These are phyloP conservation scores for Melanostigma gelatinosum DNA, from an alignment of 2,113 vertebrate species.

Conservation along the genomic window DNA sequence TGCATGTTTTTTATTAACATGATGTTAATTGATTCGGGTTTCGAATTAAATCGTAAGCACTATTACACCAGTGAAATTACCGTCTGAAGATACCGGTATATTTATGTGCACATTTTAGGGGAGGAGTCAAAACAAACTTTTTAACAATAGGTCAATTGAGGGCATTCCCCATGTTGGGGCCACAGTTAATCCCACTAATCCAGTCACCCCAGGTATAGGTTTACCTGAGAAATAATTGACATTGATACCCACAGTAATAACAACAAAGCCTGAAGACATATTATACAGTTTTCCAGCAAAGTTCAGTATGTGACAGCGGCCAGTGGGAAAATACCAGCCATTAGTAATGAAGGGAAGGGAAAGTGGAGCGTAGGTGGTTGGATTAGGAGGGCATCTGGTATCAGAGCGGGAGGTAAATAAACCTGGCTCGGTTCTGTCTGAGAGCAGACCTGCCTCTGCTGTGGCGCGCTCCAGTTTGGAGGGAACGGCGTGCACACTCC, in stretches of 20 bases:
- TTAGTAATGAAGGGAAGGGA: slow-evolving; percentile 36
- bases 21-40: neutral
- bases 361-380: slow-evolving; percentile 46
- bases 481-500: slow-evolving; percentile 66
- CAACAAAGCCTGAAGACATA: neutral
- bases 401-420: slow-evolving; percentile 60
- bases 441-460: slow-evolving; percentile 58
- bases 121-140: neutral
- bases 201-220: neutral
- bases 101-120: neutral
- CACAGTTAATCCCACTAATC: neutral
- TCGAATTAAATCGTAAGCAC: neutral
- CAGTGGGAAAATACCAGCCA: slow-evolving; percentile 25
- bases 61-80: too few species aligned
- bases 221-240: neutral
- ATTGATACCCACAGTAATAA: neutral
- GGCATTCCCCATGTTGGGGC: neutral
- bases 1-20: neutral
- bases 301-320: slow-evolving; percentile 28
- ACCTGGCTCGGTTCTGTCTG: slow-evolving; percentile 49
- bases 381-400: slow-evolving; percentile 60
- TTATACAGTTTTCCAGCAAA: slow-evolving; percentile 19
- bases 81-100: neutral
- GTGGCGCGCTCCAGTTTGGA: slow-evolving; percentile 56
- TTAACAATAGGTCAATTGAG: neutral